Evolutionary conservation across 2,888 invertebrate species (phyloP).

Genomic region (Chalcis sispes): DNA sequence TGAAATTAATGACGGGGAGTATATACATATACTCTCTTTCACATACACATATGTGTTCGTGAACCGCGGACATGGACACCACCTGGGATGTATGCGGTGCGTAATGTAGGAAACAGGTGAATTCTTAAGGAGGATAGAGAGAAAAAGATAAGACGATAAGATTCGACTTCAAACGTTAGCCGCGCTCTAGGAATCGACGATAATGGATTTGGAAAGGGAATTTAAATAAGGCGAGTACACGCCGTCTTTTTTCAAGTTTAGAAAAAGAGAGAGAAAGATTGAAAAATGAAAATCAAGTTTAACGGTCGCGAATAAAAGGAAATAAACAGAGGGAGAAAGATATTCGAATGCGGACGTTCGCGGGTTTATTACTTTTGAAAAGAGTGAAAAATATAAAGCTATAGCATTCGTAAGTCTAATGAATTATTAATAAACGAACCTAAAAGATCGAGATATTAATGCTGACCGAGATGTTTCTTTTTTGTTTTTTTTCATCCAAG

Average conservation of each 20-base stretch:
- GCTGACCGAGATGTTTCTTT: neutral
- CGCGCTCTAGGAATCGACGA: neutral
- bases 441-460: neutral
- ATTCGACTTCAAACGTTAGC: neutral
- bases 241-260: too few species aligned
- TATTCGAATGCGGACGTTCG: too few species aligned
- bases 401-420: constrained; percentile 4
- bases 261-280: neutral
- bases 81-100: too few species aligned
- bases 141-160: neutral
- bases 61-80: neutral
- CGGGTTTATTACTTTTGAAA: too few species aligned
- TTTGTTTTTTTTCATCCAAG: neutral
- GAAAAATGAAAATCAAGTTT: neutral
- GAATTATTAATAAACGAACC: constrained; percentile 36
- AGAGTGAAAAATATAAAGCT: too few species aligned
- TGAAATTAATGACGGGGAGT: constrained; percentile 37
- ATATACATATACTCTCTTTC: neutral
- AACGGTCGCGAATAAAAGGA: neutral
- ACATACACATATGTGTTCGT: neutral
- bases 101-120: too few species aligned
- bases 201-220: constrained; percentile 20
- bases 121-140: too few species aligned
- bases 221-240: neutral
- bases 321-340: too few species aligned